Base-by-base conservation (phyloP, 1,140 invertebrate species). In the Ruditapes philippinarum region DNA sequence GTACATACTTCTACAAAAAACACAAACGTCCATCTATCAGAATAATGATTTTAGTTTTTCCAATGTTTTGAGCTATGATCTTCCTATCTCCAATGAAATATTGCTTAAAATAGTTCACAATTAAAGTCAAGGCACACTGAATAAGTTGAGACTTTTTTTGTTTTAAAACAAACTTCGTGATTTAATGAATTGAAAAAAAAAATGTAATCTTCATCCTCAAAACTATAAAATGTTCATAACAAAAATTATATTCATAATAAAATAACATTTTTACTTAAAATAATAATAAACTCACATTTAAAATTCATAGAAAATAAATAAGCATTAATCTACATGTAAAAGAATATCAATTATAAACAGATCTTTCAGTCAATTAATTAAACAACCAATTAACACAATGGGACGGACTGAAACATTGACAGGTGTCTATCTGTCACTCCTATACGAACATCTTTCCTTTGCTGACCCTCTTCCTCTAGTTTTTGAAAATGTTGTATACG, bases 391-490 rank as follows among this genome's bases (percentile, higher is more conserved):
- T 84, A 84, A 68, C 62, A 84, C 42, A 84, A 28, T 25, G 82
- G 82, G 22, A 84, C 82, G 40, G 74, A 51, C n/a, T 88, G 73
- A 40, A 88, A 88, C 38, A 94, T 70, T 38, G 90, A 90, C n/a
- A 91, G 81, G 31, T 93, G 92, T 81, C 93, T 90, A 19, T 94
- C 84, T 12, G 89, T 87, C 40, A 94, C 93, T 38, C 73, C 92
- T 28, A 92, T 91, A 19, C 92, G 82, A 19, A 93, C 33, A 83
- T 94, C 93, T 85, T 94, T 94, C 68, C 84, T 90, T 42, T 86
- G 68, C 83, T 95, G 94, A 38, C 92, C 92, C 25, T 91, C 78
- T 49, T 91, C 89, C 76, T 95, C 94, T 25, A 94, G 85, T 38
- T 88, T 83, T 31, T 88, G 89, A 84, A 93, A 95, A 82, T 94